A percentile compares a stretch with the other conserved stretches of the same genome.
These are phyloP conservation scores for Helicolenus hilgendorfi DNA, from an alignment of 2,797 vertebrate genomes.

Conservation along the genomic window DNA sequence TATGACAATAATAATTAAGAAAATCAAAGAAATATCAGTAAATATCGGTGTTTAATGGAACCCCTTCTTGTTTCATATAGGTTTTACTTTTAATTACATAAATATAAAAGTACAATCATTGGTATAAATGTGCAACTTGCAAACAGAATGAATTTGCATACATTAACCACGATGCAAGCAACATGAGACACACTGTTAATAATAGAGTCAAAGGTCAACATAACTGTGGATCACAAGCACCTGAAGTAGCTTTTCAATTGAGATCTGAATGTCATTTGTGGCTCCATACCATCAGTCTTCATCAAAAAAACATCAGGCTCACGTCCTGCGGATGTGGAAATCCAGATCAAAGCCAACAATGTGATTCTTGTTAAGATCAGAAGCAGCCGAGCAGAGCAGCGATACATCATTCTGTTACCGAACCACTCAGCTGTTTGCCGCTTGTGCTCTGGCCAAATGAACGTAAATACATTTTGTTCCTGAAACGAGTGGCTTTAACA, in stretches of 20 bases:
- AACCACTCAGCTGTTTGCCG: constrained; percentile 53
- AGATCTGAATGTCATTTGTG: not conserved
- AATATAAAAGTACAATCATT: constrained; percentile 94
- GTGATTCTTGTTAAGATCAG: constrained; percentile 48
- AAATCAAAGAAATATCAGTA: constrained; percentile 57
- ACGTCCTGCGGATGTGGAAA: constrained; percentile 33
- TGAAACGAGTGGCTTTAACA: constrained; percentile 42
- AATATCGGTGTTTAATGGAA: constrained; percentile 83
- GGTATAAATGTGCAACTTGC: constrained; percentile 93
- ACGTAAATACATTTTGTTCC: constrained; percentile 41
- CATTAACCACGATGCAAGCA: constrained; percentile 88
- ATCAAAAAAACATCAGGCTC: not conserved
- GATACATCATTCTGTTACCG: constrained; percentile 51
- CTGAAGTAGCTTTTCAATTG: constrained; percentile 25
- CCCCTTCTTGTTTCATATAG: constrained; percentile 71
- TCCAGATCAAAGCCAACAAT: constrained; percentile 42
- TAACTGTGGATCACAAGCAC: constrained; percentile 62
- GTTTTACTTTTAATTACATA: constrained; percentile 88
- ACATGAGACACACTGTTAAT: constrained; percentile 67
- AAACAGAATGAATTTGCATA: constrained; percentile 90
- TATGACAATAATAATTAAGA: not conserved
- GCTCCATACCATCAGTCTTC: constrained; percentile 13
- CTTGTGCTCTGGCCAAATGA: constrained; percentile 38
- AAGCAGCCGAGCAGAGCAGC: constrained; percentile 38
- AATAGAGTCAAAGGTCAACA: constrained; percentile 52